phyloP scores from a whole-genome alignment of 2,888 invertebrate species.

The Microchrysa polita region DNA sequence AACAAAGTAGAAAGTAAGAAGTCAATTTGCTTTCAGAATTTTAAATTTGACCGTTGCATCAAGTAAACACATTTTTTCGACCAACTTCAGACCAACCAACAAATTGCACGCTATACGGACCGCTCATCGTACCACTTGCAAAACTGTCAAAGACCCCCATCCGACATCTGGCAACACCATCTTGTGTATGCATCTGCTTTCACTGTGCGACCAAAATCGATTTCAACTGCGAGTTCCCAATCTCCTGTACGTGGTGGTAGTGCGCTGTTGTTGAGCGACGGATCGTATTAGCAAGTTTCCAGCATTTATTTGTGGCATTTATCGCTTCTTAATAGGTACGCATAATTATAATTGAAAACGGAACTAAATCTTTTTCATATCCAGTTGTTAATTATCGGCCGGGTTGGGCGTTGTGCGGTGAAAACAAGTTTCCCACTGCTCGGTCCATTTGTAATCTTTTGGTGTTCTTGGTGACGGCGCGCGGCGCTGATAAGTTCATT shows the following conservation, averaged over 20 bases:
- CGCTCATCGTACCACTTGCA: background rate
- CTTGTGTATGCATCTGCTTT: background rate
- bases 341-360: background rate
- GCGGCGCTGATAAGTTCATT: conserved; percentile 29
- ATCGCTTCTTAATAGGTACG: conserved; percentile 27
- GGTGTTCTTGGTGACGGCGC: too few relatives aligned
- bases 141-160: background rate
- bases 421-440: conserved; percentile 27
- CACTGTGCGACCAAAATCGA: conserved; percentile 25
- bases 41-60: too few relatives aligned
- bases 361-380: too few relatives aligned
- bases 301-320: conserved; percentile 25
- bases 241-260: conserved; percentile 39
- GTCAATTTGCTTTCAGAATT: too few relatives aligned
- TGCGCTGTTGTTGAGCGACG: conserved; percentile 11
- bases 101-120: background rate
- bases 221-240: conserved; percentile 27
- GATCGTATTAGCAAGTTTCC: background rate
- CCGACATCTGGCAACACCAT: background rate
- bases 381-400: background rate
- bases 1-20: too few relatives aligned
- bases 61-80: too few relatives aligned
- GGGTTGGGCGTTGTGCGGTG: background rate
- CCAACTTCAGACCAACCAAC: conserved; percentile 10
- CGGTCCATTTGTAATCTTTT: background rate